Percentiles rank a stretch among this genome's conserved stretches.
Conservation (phyloP, 1,140 invertebrate genomes). For the Chymomyza costata region DNA sequence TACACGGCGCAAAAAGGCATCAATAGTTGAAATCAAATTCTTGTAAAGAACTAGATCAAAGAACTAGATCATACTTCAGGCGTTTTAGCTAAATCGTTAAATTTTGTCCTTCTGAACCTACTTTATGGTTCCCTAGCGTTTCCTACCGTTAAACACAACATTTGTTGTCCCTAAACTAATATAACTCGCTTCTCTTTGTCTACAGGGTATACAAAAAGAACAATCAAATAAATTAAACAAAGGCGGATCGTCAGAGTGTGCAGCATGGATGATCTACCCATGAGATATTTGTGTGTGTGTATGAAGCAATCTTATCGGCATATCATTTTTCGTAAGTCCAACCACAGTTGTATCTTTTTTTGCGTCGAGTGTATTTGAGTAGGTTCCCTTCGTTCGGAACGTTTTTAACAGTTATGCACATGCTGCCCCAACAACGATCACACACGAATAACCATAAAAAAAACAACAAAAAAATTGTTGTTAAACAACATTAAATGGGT, state of each 20-base stretch:
- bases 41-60: too few relatives aligned
- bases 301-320: constrained; percentile 57
- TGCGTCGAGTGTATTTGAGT: constrained; percentile 50
- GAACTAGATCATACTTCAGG: too few relatives aligned
- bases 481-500: constrained; percentile 72
- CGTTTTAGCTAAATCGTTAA: too few relatives aligned
- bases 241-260: constrained; percentile 16
- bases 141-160: too few relatives aligned
- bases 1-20: too few relatives aligned
- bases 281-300: too few relatives aligned
- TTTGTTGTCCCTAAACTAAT: too few relatives aligned
- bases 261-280: too few relatives aligned
- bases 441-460: constrained; percentile 24
- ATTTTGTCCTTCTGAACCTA: too few relatives aligned
- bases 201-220: constrained; percentile 35
- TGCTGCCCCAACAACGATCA: constrained; percentile 38
- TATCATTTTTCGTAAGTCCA: constrained; percentile 48
- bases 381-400: constrained; percentile 13
- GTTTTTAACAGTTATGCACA: constrained; percentile 54
- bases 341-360: constrained; percentile 51
- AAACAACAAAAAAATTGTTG: constrained; percentile 54
- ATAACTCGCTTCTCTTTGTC: too few relatives aligned
- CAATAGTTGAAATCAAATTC: too few relatives aligned
- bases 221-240: constrained; percentile 72
- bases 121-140: too few relatives aligned